These are phyloP conservation scores for Nannospalax galili DNA, from an alignment of 2,113 vertebrate species.

Conservation along the genomic window DNA sequence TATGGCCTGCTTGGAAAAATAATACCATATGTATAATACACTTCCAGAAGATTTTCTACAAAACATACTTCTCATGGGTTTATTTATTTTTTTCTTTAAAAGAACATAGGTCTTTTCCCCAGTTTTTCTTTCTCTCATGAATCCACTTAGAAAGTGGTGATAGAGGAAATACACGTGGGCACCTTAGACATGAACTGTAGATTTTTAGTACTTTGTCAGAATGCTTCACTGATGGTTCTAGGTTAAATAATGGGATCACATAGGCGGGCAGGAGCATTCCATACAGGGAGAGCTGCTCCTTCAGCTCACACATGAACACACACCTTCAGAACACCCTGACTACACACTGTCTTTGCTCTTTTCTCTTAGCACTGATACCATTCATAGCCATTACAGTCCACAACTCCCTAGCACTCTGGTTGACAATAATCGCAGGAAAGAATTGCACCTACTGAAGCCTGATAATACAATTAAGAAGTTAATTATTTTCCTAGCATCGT, in stretches of 20 bases:
- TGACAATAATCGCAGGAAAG: conserved; percentile 78
- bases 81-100: conserved; percentile 42
- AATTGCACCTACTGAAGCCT: conserved; percentile 80
- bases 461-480: conserved; percentile 82
- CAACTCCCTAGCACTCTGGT: conserved; percentile 76
- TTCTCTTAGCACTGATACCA: conserved; percentile 76
- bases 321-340: conserved; percentile 12
- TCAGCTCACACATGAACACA: conserved; percentile 7
- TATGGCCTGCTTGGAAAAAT: conserved; percentile 15
- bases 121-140: background rate
- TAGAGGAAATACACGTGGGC: background rate
- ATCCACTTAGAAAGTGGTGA: background rate
- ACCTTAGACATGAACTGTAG: background rate
- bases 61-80: background rate
- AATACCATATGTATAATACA: background rate
- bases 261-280: background rate
- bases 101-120: background rate
- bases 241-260: background rate
- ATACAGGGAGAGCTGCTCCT: conserved; percentile 35
- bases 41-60: conserved; percentile 28
- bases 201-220: background rate
- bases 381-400: conserved; percentile 85
- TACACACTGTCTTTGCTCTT: conserved; percentile 76
- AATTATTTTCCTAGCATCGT: conserved; percentile 78
- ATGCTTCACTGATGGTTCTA: background rate